Conservation (phyloP, 1,140 invertebrate genomes). For the Ectropis grisescens region DNA sequence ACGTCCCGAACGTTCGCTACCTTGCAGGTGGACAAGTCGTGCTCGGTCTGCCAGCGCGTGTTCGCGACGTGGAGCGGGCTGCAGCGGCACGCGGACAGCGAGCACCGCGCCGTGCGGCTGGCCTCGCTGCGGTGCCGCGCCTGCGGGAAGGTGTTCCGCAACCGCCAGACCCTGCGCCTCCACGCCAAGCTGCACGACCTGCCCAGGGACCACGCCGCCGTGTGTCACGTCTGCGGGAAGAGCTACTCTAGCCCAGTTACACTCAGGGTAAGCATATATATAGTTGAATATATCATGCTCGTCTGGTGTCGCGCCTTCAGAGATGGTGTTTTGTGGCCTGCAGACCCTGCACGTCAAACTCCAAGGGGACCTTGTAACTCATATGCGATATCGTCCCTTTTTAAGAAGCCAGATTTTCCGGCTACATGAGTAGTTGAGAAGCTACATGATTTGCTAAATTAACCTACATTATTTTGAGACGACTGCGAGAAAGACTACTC, state of each 20-base stretch:
- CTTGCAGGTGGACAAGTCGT: no score
- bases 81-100: conserved; percentile 33
- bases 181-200: conserved; percentile 42
- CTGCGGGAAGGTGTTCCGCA: conserved; percentile 50
- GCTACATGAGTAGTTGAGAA: no score
- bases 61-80: conserved; percentile 46
- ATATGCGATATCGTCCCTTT: neutral
- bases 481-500: no score
- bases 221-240: conserved; percentile 59
- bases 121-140: conserved; percentile 35
- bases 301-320: no score
- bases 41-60: conserved; percentile 42
- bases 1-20: no score
- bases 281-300: neutral
- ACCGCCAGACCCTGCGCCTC: conserved; percentile 27
- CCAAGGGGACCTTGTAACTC: no score
- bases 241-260: conserved; percentile 28
- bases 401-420: no score
- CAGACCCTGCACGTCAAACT: no score
- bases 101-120: conserved; percentile 27
- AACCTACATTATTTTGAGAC: no score
- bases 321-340: conserved; percentile 1
- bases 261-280: conserved; percentile 32
- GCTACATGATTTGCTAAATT: no score
- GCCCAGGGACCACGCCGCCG: conserved; percentile 23